phyloP scores from a whole-genome alignment of 2,888 invertebrate genomes.

The Neria commutata region DNA sequence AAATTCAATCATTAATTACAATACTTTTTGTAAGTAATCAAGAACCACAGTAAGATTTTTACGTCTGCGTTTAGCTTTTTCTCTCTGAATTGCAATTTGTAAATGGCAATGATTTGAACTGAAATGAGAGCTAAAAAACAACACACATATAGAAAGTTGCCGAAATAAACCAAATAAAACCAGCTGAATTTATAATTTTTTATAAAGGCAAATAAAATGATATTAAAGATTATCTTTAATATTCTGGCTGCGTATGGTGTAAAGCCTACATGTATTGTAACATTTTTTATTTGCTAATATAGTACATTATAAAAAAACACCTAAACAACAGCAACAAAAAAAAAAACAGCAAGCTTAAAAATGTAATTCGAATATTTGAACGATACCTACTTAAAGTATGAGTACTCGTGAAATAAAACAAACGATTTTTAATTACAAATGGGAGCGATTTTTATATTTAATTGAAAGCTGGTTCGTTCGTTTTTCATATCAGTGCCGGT shows the following conservation, averaged over 20 bases:
- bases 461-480: neutral
- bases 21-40: neutral
- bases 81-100: conserved; percentile 23
- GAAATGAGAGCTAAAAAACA: conserved; percentile 10
- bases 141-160: conserved; percentile 19
- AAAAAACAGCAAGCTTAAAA: conserved; percentile 10
- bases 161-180: conserved; percentile 22
- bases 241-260: neutral
- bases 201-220: conserved; percentile 13
- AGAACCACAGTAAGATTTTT: neutral
- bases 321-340: conserved; percentile 3
- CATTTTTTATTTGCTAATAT: conserved; percentile 5
- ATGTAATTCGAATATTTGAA: conserved; percentile 26
- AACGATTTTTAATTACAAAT: conserved; percentile 47
- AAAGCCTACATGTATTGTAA: no score
- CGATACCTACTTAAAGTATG: conserved; percentile 47
- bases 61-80: conserved; percentile 18
- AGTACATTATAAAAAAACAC: conserved; percentile 6
- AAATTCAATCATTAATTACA: neutral
- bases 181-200: conserved; percentile 13
- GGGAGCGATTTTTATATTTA: neutral
- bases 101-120: conserved; percentile 13
- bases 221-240: neutral
- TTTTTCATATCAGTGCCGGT: conserved; percentile 46
- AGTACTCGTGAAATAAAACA: conserved; percentile 33